These are phyloP conservation scores for Acomys russatus DNA, from an alignment of 2,797 vertebrate genomes.

Conservation along the genomic window DNA sequence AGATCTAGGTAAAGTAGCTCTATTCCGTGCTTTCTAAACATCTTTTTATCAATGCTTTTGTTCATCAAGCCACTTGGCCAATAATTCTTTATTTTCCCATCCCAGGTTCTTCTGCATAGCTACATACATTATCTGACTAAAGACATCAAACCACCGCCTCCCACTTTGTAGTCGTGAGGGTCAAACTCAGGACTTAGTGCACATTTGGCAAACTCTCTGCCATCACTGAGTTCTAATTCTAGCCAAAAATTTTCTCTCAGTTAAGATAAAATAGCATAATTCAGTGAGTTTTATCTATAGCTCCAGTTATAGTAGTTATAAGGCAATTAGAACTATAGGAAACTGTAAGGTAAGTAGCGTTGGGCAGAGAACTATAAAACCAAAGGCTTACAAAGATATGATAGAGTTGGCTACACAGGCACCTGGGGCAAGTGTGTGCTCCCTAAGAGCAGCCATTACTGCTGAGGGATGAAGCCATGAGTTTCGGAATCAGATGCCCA, in stretches of 20 bases:
- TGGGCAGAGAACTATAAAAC: no score
- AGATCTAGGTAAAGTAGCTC: neutral
- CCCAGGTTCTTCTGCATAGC: neutral
- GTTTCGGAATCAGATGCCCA: neutral
- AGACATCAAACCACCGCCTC: neutral
- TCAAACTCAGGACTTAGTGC: neutral
- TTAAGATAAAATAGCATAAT: neutral
- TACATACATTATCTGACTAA: neutral
- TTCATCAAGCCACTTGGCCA: neutral
- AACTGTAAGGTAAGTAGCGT: neutral
- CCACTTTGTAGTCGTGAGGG: neutral
- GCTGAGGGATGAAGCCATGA: neutral
- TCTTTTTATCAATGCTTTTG: neutral
- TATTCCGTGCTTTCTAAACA: neutral
- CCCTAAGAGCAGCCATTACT: neutral
- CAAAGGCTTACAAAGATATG: neutral
- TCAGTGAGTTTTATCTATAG: neutral
- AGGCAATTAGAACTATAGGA: neutral
- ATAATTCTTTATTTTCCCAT: neutral
- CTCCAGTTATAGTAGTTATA: neutral
- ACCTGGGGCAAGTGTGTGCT: neutral
- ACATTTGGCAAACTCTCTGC: neutral
- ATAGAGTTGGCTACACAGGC: neutral
- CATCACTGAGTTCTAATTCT: neutral
- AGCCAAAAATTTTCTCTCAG: neutral